phyloP scores from a whole-genome alignment of 1,140 invertebrate species.

The Leptinotarsa defecta region DNA sequence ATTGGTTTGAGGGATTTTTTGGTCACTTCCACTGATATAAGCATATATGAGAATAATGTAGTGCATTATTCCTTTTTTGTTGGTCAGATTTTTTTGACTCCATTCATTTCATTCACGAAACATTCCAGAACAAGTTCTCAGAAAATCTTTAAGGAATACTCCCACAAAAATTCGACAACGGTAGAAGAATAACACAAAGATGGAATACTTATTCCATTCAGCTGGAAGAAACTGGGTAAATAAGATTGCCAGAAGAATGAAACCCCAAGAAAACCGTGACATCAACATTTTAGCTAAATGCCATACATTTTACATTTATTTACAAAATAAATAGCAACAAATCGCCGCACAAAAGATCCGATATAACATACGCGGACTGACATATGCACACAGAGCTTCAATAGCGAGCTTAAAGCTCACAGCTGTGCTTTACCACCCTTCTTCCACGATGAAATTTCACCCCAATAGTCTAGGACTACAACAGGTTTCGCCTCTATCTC shows the following conservation, averaged over 20 bases:
- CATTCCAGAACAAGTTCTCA: neutral
- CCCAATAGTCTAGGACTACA: neutral
- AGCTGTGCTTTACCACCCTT: slow-evolving; percentile 45
- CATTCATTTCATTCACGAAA: neutral
- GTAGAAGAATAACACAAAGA: neutral
- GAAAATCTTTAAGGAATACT: neutral
- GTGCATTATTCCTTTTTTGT: too few relatives aligned
- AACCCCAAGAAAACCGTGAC: slow-evolving; percentile 28
- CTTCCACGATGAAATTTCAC: slow-evolving; percentile 37
- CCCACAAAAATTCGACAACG: neutral
- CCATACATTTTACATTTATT: slow-evolving; percentile 32
- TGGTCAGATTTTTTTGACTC: neutral
- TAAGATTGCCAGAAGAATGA: slow-evolving; percentile 10
- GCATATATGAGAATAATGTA: too few relatives aligned
- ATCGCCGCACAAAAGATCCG: slow-evolving; percentile 26
- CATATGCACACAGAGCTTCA: slow-evolving; percentile 48
- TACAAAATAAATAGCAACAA: slow-evolving; percentile 38
- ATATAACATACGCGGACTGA: slow-evolving; percentile 30
- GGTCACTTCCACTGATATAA: too few relatives aligned
- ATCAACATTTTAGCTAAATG: slow-evolving; percentile 27
- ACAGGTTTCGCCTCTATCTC: neutral
- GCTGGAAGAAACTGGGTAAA: neutral
- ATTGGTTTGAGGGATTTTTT: too few relatives aligned
- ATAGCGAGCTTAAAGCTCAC: slow-evolving; percentile 45
- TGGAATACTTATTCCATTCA: neutral